Conservation (phyloP, 2,797 vertebrate genomes). For the Hippoglossus hippoglossus region DNA sequence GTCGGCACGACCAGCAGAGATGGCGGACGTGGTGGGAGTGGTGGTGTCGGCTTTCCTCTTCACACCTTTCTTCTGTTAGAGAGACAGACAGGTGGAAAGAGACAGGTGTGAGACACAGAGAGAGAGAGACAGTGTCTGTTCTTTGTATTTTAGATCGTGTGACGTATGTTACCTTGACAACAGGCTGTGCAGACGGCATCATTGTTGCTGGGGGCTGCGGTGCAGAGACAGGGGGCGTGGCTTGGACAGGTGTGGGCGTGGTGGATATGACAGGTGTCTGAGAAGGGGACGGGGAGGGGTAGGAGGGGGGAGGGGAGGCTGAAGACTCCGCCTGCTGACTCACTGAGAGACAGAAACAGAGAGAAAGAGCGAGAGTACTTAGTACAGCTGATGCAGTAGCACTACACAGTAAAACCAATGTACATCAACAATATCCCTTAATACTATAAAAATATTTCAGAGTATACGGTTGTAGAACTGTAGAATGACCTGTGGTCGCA, state of each 20-base stretch:
- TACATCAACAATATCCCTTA: background rate
- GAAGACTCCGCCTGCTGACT: conserved; percentile 90
- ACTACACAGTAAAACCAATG: too few species aligned
- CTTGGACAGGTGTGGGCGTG: conserved; percentile 88
- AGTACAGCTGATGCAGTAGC: background rate
- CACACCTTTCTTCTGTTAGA: conserved; percentile 94
- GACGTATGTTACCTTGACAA: conserved; percentile 86
- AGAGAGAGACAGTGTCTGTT: too few species aligned
- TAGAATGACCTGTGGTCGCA: background rate
- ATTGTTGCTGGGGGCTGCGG: conserved; percentile 84
- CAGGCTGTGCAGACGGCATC: conserved; percentile 92
- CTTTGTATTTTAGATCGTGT: background rate
- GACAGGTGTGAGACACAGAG: background rate
- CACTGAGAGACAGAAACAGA: conserved; percentile 78
- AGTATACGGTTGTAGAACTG: background rate
- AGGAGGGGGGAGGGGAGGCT: conserved; percentile 87
- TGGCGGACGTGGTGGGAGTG: conserved; percentile 94
- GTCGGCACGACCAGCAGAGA: conserved; percentile 92
- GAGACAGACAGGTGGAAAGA: conserved; percentile 5
- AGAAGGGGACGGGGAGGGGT: conserved; percentile 88
- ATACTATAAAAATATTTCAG: too few species aligned
- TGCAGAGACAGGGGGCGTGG: conserved; percentile 81
- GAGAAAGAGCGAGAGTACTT: conserved; percentile 14
- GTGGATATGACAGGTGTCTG: conserved; percentile 94
- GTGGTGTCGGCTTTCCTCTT: conserved; percentile 99